These are phyloP conservation scores for Oscheius sp. DNA, from an alignment of 2,888 invertebrate species.

Conservation along the genomic window DNA sequence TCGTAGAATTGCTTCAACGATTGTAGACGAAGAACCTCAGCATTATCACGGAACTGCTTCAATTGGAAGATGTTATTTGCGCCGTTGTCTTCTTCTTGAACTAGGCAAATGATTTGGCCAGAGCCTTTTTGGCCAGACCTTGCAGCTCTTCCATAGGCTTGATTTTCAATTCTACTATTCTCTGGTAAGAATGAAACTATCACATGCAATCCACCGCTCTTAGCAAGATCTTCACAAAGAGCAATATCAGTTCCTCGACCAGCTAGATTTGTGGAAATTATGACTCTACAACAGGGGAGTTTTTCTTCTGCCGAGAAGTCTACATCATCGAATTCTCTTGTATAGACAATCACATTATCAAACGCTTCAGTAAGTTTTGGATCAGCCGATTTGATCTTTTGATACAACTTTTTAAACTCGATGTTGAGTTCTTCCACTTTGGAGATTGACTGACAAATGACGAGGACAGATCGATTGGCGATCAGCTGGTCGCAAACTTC, in stretches of 20 bases:
- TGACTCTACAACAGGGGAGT: conserved; percentile 45
- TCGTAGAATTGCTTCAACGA: conserved; percentile 27
- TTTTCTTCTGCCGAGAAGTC: not conserved
- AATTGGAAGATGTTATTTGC: conserved; percentile 30
- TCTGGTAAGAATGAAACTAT: conserved; percentile 71
- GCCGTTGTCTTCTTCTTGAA: not conserved
- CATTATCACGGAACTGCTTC: conserved; percentile 36
- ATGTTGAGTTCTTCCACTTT: conserved; percentile 1
- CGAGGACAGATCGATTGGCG: conserved; percentile 61
- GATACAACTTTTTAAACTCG: not conserved
- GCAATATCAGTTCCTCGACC: conserved; percentile 72
- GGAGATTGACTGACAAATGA: conserved; percentile 55
- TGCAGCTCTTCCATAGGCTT: conserved; percentile 71
- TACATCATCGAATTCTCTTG: conserved; percentile 34
- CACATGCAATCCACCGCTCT: conserved; percentile 71
- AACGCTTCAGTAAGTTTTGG: not conserved
- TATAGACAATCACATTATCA: conserved; percentile 17
- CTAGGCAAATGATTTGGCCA: conserved; percentile 30
- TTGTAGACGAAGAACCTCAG: conserved; percentile 32
- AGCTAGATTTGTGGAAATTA: conserved; percentile 72
- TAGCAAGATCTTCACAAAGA: conserved; percentile 48
- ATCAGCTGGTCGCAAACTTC: conserved; percentile 31
- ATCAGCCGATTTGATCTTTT: not conserved
- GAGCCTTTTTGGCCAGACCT: conserved; percentile 70
- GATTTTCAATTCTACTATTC: conserved; percentile 71